Percentiles rank a stretch among this genome's conserved stretches.
Evolutionary conservation across 2,797 vertebrate genomes (phyloP).

Genomic region (Botia kubotai): DNA sequence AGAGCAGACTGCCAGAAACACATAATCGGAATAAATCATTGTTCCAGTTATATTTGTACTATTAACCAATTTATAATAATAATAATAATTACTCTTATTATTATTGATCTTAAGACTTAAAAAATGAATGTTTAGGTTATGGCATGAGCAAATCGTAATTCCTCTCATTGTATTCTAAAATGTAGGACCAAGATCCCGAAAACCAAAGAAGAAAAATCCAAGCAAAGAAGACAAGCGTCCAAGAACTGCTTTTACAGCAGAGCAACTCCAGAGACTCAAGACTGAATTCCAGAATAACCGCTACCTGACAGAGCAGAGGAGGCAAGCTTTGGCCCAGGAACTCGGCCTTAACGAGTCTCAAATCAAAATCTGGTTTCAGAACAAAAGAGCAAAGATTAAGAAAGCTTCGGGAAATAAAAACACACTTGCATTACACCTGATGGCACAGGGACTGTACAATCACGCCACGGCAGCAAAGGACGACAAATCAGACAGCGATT

Average conservation of each 20-base stretch:
- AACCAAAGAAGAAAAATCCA: constrained; percentile 89
- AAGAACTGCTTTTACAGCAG: constrained; percentile 88
- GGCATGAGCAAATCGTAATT: not conserved
- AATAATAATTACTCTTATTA: not conserved
- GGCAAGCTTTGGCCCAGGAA: constrained; percentile 86
- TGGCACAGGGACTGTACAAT: constrained; percentile 92
- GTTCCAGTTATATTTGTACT: not conserved
- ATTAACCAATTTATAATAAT: not conserved
- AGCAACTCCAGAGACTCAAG: constrained; percentile 88
- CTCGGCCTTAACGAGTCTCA: constrained; percentile 91
- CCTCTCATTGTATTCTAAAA: constrained; percentile 25
- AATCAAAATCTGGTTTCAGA: constrained; percentile 96
- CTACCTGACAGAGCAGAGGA: constrained; percentile 89
- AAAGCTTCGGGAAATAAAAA: constrained; percentile 86
- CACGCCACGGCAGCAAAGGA: constrained; percentile 84
- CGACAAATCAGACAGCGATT: constrained; percentile 90
- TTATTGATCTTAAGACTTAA: not conserved
- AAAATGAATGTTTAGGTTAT: not conserved
- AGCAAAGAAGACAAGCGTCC: constrained; percentile 90
- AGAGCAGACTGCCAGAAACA: constrained; percentile 34
- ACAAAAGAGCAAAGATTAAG: constrained; percentile 93
- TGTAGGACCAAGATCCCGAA: constrained; percentile 90
- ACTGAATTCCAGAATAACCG: constrained; percentile 88
- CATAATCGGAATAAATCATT: not conserved
- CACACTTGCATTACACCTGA: constrained; percentile 85